Evolutionary conservation across 2,797 vertebrate species (phyloP).

Genomic region (Sciurus vulgaris): DNA sequence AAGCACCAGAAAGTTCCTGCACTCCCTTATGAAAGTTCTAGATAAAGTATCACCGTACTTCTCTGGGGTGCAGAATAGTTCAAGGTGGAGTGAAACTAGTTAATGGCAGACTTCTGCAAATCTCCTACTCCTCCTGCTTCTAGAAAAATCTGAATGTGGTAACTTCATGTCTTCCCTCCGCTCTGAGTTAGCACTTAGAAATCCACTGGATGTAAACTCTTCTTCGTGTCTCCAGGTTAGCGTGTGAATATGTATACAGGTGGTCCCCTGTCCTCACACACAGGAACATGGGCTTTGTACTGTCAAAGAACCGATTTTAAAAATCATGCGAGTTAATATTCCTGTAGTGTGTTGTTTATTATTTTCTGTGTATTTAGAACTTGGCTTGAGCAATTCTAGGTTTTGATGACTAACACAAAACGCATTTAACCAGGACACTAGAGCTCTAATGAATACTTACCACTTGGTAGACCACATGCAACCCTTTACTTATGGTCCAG

Average conservation of each 20-base stretch:
- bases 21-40: neutral
- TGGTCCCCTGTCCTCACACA: neutral
- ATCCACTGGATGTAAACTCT: neutral
- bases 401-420: conserved; percentile 61
- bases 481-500: neutral
- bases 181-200: neutral
- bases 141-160: neutral
- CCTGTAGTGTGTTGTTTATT: neutral
- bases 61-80: neutral
- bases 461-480: neutral
- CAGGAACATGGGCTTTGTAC: neutral
- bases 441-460: neutral
- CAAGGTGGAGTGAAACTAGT: neutral
- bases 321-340: neutral
- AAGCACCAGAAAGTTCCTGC: neutral
- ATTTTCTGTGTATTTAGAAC: conserved; percentile 42
- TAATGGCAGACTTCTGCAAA: neutral
- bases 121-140: neutral
- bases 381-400: conserved; percentile 57
- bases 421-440: conserved; percentile 8
- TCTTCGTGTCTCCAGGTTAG: neutral
- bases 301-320: neutral
- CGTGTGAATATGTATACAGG: rapidly evolving
- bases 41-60: neutral
- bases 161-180: neutral